Base-by-base conservation (phyloP, 2,888 invertebrate genomes). In the Leptura quadrifasciata region DNA sequence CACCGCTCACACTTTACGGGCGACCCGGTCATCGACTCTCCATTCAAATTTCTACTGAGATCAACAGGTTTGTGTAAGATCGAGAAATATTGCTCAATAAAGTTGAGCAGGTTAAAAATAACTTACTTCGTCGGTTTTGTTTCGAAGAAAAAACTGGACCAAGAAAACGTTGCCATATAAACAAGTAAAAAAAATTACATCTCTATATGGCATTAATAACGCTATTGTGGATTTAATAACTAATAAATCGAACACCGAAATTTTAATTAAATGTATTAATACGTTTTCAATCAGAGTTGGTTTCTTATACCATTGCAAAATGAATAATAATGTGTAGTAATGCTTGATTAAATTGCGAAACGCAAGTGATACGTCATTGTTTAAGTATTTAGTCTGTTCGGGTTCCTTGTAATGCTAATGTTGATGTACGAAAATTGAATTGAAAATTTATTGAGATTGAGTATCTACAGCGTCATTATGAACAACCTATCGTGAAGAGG, bases 1-100 rank as follows among this genome's bases (percentile, higher is more conserved):
- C 21, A 57, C 18, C 61, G 15, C 31, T n/a, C 24, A 18, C 15
- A 17, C 63, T 17, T 31, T 65, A 65, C 65, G 47, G 24, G 52
- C 52, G n/a, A 24, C 65, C 2, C 21, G 65, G 65, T 65, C 65
- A 65, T 65, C 65, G 65, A 65, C 65, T 65, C 65, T 65, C 52
- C 65, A 65, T 65, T 65, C 65, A 65, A 65, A 65, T 65, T 65
- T 65, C 21, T 15, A 52, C 52, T 20, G 15, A 52, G 65, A 52
- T 24, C 52, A 65, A 65, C 65, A 65, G 65, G 65, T 65, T 65
- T 52, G 6, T 31, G 20, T 18, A 20, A 63, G 47, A 12, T n/a
- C n/a, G 5, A 47, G 39, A 63, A 63, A 63, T 63, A 63, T 63
- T 63, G 39, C 63, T 39, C 63, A 39, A 18, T 31, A 35, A 63